These are phyloP conservation scores for Athalia rosae DNA, from an alignment of 2,888 invertebrate genomes.

Conservation along the genomic window DNA sequence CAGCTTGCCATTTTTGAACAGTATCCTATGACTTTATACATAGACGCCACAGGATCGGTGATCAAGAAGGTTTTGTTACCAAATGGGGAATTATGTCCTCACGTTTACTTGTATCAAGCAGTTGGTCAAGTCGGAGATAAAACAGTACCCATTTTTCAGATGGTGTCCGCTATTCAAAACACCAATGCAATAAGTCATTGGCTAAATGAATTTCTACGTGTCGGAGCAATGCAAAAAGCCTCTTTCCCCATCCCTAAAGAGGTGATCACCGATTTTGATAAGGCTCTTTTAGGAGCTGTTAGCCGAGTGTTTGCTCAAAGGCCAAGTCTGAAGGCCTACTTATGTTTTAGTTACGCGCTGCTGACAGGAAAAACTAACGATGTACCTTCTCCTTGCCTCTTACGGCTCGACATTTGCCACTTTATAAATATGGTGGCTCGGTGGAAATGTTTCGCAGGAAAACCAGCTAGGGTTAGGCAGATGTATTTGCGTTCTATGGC, in stretches of 20 bases:
- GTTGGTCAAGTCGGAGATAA: conserved; percentile 43
- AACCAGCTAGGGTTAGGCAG: neutral
- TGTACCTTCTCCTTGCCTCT: conserved; percentile 8
- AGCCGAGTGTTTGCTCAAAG: neutral
- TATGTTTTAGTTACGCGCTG: conserved; percentile 7
- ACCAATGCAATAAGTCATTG: conserved; percentile 49
- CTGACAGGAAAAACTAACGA: neutral
- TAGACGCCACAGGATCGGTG: conserved; percentile 19
- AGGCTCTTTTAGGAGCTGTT: conserved; percentile 23
- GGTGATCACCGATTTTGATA: conserved; percentile 45
- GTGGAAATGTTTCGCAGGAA: conserved; percentile 22
- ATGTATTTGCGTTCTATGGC: conserved; percentile 6
- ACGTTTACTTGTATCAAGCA: conserved; percentile 42
- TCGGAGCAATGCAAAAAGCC: conserved; percentile 40
- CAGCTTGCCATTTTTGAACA: conserved; percentile 27
- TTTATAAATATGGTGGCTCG: conserved; percentile 24
- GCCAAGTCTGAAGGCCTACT: conserved; percentile 5
- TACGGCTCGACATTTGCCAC: conserved; percentile 25
- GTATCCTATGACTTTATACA: neutral
- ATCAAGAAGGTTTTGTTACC: conserved; percentile 38
- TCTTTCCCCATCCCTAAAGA: conserved; percentile 48
- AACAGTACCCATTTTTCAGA: conserved; percentile 50
- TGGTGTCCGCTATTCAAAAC: conserved; percentile 49
- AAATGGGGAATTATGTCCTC: conserved; percentile 45
- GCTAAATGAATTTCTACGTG: conserved; percentile 49